A percentile compares a stretch with the other conserved stretches of the same genome.
phyloP scores from a whole-genome alignment of 2,113 vertebrate genomes.

The Pandion haliaetus region DNA sequence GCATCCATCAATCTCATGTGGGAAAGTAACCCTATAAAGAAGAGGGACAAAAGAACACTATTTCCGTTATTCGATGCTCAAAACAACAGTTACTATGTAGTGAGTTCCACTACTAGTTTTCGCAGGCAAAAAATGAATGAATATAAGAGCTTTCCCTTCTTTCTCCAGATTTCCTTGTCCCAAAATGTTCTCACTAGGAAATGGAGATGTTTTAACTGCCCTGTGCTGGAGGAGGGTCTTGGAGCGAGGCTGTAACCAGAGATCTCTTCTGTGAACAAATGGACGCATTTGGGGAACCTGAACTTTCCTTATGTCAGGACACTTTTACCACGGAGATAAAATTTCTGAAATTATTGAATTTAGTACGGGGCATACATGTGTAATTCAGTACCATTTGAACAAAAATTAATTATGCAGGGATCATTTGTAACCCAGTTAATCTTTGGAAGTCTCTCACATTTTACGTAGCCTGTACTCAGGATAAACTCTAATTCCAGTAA shows the following conservation, averaged over 20 bases:
- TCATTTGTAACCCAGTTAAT: not conserved
- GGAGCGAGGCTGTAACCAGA: not conserved
- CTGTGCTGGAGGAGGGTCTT: not conserved
- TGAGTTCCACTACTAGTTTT: not conserved
- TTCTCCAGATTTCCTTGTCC: not conserved
- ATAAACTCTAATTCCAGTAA: not conserved
- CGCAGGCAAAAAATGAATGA: fast-evolving
- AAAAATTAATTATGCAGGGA: conserved; percentile 1
- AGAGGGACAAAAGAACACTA: not conserved
- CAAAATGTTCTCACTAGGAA: not conserved
- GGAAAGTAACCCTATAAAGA: not conserved
- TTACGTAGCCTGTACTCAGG: not conserved
- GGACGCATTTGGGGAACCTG: not conserved
- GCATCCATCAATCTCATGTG: not conserved
- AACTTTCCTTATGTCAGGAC: not conserved
- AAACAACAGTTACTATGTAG: not conserved
- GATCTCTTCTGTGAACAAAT: not conserved
- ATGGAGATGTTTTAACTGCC: not conserved
- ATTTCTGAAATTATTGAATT: conserved; percentile 10
- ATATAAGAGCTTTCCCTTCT: not conserved
- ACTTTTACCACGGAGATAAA: not conserved
- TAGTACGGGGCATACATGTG: not conserved
- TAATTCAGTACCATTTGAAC: not conserved
- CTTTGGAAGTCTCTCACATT: not conserved
- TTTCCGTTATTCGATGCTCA: not conserved